A percentile compares a stretch with the other conserved stretches of the same genome.
Evolutionary conservation across 2,113 vertebrate genomes (phyloP).

Genomic region (Gallinago paraguaiae): DNA sequence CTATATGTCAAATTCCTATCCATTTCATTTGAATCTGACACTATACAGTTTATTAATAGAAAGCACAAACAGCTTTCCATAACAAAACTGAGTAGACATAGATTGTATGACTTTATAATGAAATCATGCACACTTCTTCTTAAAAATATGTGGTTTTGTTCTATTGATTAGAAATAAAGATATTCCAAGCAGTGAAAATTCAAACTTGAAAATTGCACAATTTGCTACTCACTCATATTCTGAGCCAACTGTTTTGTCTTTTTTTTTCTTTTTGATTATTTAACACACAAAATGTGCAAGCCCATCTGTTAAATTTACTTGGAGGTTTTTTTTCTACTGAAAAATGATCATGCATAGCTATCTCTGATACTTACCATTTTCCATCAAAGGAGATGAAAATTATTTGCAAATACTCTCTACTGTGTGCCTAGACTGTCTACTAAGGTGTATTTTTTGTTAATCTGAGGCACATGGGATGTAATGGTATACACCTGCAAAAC

Average conservation of each 20-base stretch:
- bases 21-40: neutral
- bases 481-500: neutral
- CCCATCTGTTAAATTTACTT: neutral
- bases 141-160: slow-evolving; percentile 21
- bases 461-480: neutral
- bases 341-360: neutral
- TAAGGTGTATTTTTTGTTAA: slow-evolving; percentile 24
- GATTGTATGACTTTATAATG: slow-evolving; percentile 33
- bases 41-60: neutral
- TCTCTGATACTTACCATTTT: neutral
- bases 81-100: neutral
- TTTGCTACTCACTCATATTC: neutral
- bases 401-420: neutral
- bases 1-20: neutral
- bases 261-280: neutral
- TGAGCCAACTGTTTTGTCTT: neutral
- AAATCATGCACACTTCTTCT: slow-evolving; percentile 43
- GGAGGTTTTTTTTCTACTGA: neutral
- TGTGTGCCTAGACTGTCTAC: neutral
- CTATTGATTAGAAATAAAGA: slow-evolving; percentile 25
- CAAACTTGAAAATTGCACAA: neutral
- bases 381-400: neutral
- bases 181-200: neutral
- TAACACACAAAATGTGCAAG: neutral
- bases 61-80: slow-evolving; percentile 8